phyloP scores from a whole-genome alignment of 2,113 vertebrate genomes.

The Chelonoidis abingdonii region DNA sequence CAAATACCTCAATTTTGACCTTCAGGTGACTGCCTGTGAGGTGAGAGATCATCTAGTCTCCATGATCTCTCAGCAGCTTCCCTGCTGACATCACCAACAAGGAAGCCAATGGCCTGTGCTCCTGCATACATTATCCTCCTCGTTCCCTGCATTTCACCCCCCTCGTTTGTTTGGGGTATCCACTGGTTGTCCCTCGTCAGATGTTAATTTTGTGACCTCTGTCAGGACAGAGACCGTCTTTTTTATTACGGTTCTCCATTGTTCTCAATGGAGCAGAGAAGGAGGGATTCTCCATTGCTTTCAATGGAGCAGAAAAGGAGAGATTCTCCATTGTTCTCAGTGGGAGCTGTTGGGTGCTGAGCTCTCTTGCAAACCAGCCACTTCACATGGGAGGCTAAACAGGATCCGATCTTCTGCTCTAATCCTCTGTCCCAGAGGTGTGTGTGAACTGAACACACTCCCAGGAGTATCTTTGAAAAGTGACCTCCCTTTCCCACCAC shows the following conservation, averaged over 20 bases:
- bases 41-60: background rate
- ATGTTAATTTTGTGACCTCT: background rate
- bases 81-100: background rate
- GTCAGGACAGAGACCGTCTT: background rate
- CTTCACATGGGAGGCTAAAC: background rate
- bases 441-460: fast-evolving
- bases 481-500: fast-evolving
- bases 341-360: fast-evolving
- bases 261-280: background rate
- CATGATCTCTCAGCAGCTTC: background rate
- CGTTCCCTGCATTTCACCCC: background rate
- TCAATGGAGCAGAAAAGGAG: background rate
- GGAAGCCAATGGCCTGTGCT: background rate
- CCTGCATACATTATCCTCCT: background rate
- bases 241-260: background rate
- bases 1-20: background rate
- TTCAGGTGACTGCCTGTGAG: background rate
- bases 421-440: fast-evolving
- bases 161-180: background rate
- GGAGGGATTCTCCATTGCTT: fast-evolving
- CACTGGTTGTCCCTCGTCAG: background rate
- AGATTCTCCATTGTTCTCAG: fast-evolving
- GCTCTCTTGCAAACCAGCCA: background rate
- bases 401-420: background rate
- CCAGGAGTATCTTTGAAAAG: background rate